Base-by-base conservation (phyloP, 2,888 invertebrate genomes). In the Ormyrus rosae region DNA sequence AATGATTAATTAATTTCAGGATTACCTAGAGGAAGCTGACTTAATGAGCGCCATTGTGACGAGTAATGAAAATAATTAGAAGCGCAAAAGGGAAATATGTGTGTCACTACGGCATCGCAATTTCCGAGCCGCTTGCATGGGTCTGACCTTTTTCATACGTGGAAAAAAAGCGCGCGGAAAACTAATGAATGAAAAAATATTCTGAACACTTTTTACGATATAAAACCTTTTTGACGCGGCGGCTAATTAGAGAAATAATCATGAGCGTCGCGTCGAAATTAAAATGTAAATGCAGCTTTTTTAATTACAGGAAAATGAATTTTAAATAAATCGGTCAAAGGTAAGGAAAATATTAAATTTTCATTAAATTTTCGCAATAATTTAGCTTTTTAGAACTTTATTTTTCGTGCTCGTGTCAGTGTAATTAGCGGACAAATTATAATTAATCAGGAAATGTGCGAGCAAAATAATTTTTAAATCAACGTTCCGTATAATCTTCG, bases 31-130 rank as follows among this genome's bases (percentile, higher is more conserved):
- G 76, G 53, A 60, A 71, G 10, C 13, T 58, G 50, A 69, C 70
- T 76, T 73, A 73, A 79, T 65, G 76, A 79, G 79, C 9, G 53
- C 60, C 76, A 82, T 79, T 82, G 78, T 73, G 65, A 51, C n/a
- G 58, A 50, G 73, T 77, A 82, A 80, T 82, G 65, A 72, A 77
- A 73, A 70, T 77, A 80, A 80, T 80, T 80, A 81, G 61, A 61
- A 13, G 63, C 45, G 34, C 48, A 13, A 48, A 64, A 46, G 34
- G 8, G 61, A 60, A 68, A 72, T 58, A 75, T 80, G 70, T 75
- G 75, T 80, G 80, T 75, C 80, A 74, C 51, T 34, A 19, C 63
- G n/a, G 50, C 65, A 7, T 50, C 45, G 53, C 56, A 45, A 60
- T 58, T 77, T 63, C 61, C 60, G 19, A 46, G 45, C 64, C 9